These are phyloP conservation scores for Pheucticus melanocephalus DNA, from an alignment of 2,113 vertebrate genomes.

Conservation along the genomic window DNA sequence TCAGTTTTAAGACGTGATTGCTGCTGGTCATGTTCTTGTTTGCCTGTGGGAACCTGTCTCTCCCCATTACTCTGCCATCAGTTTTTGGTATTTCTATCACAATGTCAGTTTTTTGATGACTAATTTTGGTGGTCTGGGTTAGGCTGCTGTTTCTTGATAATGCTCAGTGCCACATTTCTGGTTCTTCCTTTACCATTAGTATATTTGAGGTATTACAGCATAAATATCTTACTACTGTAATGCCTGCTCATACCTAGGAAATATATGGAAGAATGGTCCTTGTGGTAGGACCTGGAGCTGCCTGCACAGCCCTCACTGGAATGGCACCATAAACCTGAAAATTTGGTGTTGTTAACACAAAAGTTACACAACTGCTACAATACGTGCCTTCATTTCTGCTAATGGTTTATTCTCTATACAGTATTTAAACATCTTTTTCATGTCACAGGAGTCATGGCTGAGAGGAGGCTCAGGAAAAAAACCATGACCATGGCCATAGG, in stretches of 20 bases:
- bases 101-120: background rate
- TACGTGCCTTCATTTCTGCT: background rate
- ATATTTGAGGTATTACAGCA: background rate
- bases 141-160: background rate
- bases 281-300: background rate
- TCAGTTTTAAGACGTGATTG: background rate
- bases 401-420: background rate
- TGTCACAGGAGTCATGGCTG: background rate
- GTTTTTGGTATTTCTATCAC: background rate
- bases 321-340: background rate
- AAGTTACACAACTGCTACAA: background rate
- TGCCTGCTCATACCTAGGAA: background rate
- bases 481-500: accelerated
- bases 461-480: accelerated
- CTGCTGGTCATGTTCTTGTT: background rate
- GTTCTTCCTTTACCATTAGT: background rate
- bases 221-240: background rate
- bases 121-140: background rate
- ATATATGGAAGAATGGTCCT: background rate
- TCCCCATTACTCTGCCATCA: background rate
- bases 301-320: background rate
- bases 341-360: accelerated
- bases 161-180: accelerated
- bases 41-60: background rate
- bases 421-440: background rate